Evolutionary conservation across 2,888 invertebrate genomes (phyloP).

Genomic region (Cerastoderma edule): DNA sequence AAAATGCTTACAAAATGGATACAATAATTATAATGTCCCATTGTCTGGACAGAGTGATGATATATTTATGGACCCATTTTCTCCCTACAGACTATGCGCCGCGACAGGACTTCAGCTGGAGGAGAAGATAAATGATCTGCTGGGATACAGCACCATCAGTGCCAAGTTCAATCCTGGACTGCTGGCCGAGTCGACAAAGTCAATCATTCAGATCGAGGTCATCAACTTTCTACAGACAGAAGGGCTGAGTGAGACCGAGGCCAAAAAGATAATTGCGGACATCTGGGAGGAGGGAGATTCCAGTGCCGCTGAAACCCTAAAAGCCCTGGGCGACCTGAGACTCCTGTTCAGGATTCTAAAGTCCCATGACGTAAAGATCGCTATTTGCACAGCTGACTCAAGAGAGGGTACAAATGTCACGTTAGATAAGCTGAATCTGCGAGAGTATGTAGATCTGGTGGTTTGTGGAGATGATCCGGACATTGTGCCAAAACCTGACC

Average conservation of each 20-base stretch:
- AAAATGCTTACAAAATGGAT: no score
- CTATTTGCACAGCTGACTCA: slow-evolving; percentile 84
- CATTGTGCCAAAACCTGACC: slow-evolving; percentile 83
- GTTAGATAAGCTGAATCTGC: slow-evolving; percentile 68
- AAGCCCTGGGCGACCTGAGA: slow-evolving; percentile 82
- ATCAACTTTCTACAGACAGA: slow-evolving; percentile 74
- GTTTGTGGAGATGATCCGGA: slow-evolving; percentile 84
- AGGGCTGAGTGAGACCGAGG: slow-evolving; percentile 66
- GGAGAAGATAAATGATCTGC: slow-evolving; percentile 80
- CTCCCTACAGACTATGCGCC: slow-evolving; percentile 70
- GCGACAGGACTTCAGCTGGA: slow-evolving; percentile 81
- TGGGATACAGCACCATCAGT: slow-evolving; percentile 82
- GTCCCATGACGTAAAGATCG: slow-evolving; percentile 83
- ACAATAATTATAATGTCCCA: no score
- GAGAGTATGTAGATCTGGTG: slow-evolving; percentile 81
- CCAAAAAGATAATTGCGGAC: slow-evolving; percentile 72
- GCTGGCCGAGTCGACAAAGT: slow-evolving; percentile 83
- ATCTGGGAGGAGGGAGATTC: slow-evolving; percentile 79
- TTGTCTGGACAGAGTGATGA: no score
- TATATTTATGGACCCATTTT: no score
- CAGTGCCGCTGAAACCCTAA: slow-evolving; percentile 75
- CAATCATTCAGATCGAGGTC: slow-evolving; percentile 69
- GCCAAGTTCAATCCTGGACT: slow-evolving; percentile 82
- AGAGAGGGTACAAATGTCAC: slow-evolving; percentile 72
- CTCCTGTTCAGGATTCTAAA: slow-evolving; percentile 82